These are phyloP conservation scores for Aethes cnicana DNA, from an alignment of 2,888 invertebrate genomes.

Conservation along the genomic window DNA sequence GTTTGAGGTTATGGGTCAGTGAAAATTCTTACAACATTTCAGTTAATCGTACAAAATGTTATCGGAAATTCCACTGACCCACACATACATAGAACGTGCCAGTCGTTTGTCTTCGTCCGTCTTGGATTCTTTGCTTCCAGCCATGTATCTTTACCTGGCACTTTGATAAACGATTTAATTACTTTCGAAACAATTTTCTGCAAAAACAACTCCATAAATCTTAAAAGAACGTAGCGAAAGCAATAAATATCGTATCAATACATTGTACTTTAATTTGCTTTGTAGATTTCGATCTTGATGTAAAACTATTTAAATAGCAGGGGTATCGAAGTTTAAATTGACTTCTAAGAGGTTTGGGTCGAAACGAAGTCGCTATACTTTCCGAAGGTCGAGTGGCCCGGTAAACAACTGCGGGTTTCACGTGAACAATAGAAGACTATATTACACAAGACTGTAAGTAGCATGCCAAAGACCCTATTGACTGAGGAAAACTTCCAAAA, in stretches of 20 bases:
- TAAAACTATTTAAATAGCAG: constrained; percentile 17
- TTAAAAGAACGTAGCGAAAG: constrained; percentile 1
- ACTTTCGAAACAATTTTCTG: too few species aligned
- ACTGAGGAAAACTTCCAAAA: constrained; percentile 9
- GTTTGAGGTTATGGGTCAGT: too few species aligned
- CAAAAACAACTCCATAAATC: not conserved
- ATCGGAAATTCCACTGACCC: too few species aligned
- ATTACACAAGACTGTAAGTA: constrained; percentile 18
- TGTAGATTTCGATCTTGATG: constrained; percentile 12
- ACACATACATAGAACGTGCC: too few species aligned
- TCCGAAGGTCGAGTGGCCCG: constrained; percentile 18
- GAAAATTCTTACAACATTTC: too few species aligned
- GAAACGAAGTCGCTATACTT: not conserved
- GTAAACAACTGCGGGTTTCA: constrained; percentile 12
- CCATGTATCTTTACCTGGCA: too few species aligned
- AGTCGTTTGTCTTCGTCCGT: too few species aligned
- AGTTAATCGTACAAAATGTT: too few species aligned
- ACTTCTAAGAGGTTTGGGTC: constrained; percentile 19
- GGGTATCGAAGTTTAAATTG: constrained; percentile 20
- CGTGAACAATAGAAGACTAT: constrained; percentile 19
- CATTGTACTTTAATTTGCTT: constrained; percentile 14
- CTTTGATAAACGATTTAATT: too few species aligned
- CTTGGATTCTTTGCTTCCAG: too few species aligned
- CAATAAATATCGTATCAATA: too few species aligned
- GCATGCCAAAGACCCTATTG: constrained; percentile 21